phyloP scores from a whole-genome alignment of 2,113 vertebrate genomes.

The Poecile atricapillus region DNA sequence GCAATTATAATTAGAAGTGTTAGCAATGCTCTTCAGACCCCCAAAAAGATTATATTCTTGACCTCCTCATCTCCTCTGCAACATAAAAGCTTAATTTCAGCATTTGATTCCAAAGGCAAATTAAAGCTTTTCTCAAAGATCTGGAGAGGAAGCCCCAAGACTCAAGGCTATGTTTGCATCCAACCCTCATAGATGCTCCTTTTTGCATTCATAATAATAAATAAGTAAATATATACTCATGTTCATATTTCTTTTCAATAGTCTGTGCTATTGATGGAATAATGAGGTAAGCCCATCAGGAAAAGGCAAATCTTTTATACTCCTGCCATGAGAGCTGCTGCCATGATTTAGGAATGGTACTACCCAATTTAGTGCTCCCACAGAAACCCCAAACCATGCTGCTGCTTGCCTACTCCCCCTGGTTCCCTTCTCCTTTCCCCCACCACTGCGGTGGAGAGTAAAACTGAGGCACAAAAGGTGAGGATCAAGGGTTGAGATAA shows the following conservation, averaged over 20 bases:
- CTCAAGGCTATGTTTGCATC: neutral
- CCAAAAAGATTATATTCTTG: neutral
- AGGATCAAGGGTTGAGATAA: neutral
- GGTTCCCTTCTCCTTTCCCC: accelerated
- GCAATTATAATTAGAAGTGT: neutral
- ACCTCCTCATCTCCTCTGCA: neutral
- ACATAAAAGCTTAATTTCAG: neutral
- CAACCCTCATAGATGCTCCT: neutral
- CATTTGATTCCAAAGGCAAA: neutral
- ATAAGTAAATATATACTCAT: neutral
- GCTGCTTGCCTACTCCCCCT: accelerated
- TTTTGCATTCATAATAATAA: neutral
- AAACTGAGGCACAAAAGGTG: neutral
- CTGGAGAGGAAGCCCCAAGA: neutral
- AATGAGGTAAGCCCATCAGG: neutral
- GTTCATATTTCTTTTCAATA: neutral
- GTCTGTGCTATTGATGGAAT: neutral
- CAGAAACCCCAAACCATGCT: neutral
- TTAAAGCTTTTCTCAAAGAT: neutral
- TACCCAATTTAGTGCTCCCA: neutral
- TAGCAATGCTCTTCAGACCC: neutral
- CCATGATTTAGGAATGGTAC: neutral
- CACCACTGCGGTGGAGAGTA: neutral
- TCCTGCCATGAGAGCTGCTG: neutral
- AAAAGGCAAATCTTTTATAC: neutral